phyloP scores from a whole-genome alignment of 2,797 vertebrate species.

The Phataginus tricuspis region DNA sequence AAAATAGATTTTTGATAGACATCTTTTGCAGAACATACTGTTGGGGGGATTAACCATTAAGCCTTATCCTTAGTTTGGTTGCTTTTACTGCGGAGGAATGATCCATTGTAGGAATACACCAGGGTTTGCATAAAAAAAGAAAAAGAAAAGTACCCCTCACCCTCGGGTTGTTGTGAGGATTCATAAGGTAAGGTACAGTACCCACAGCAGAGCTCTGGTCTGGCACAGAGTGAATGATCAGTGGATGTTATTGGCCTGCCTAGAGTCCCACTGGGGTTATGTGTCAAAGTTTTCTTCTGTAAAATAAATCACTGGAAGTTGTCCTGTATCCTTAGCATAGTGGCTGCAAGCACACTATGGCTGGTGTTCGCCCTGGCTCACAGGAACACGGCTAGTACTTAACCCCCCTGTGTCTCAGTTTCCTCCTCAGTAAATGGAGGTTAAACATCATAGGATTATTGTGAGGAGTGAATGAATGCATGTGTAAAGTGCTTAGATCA shows the following conservation, averaged over 20 bases:
- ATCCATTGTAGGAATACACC: too few species aligned
- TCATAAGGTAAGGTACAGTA: not conserved
- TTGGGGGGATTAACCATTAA: too few species aligned
- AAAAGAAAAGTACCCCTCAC: not conserved
- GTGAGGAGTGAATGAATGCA: not conserved
- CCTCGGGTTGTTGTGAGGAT: not conserved
- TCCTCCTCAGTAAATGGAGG: not conserved
- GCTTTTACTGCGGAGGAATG: too few species aligned
- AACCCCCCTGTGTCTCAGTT: not conserved
- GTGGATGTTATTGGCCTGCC: not conserved
- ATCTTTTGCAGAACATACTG: too few species aligned
- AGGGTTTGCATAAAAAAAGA: too few species aligned
- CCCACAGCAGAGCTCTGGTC: too few species aligned
- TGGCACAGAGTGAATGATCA: not conserved
- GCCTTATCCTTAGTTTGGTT: too few species aligned
- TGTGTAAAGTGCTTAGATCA: not conserved
- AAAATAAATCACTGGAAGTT: not conserved
- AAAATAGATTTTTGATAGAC: too few species aligned
- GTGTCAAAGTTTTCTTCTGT: not conserved
- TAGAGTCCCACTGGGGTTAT: not conserved
- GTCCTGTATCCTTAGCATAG: not conserved
- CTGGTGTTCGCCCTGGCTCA: not conserved
- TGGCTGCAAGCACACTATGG: not conserved
- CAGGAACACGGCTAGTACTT: accelerated
- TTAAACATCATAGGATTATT: not conserved